phyloP scores from a whole-genome alignment of 37 sponge, comb jelly and placozoan species.

The Cladorhizidae sp. region DNA sequence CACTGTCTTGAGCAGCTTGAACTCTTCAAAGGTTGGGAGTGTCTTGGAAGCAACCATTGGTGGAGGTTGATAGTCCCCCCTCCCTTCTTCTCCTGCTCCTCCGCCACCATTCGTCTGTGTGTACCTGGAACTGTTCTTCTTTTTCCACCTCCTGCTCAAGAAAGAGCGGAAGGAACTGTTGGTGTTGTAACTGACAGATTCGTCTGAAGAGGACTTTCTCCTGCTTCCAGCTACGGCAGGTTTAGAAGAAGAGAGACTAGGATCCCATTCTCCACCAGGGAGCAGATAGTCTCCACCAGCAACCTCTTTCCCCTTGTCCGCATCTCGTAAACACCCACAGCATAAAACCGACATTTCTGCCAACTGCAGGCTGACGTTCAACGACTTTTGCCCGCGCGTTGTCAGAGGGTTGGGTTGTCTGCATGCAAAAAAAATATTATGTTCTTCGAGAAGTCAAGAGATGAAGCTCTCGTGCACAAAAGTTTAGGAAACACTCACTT shows the following conservation, averaged over 20 bases:
- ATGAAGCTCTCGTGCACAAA: conserved; percentile 12
- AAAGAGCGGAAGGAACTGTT: not conserved
- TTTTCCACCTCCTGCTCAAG: not conserved
- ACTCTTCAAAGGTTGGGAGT: conserved; percentile 65
- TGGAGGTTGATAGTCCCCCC: conserved; percentile 27
- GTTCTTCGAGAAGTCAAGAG: conserved; percentile 12
- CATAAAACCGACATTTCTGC: not conserved
- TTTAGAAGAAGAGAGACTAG: not conserved
- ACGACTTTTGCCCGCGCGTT: no score
- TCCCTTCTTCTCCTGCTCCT: not conserved
- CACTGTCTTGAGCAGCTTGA: conserved; percentile 71
- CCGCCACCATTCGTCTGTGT: not conserved
- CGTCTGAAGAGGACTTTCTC: not conserved
- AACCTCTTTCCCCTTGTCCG: not conserved
- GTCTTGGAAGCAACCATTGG: conserved; percentile 7
- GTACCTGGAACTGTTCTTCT: not conserved
- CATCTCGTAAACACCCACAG: not conserved
- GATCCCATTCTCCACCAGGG: conserved; percentile 49
- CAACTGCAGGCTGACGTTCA: not conserved
- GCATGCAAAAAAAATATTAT: no score
- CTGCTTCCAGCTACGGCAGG: not conserved
- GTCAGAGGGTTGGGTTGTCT: not conserved
- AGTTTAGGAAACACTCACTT: conserved; percentile 28
- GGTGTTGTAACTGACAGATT: not conserved
- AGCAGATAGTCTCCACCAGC: conserved; percentile 40